Evolutionary conservation across 1,140 invertebrate species (phyloP).

Genomic region (Eumaeus atala): DNA sequence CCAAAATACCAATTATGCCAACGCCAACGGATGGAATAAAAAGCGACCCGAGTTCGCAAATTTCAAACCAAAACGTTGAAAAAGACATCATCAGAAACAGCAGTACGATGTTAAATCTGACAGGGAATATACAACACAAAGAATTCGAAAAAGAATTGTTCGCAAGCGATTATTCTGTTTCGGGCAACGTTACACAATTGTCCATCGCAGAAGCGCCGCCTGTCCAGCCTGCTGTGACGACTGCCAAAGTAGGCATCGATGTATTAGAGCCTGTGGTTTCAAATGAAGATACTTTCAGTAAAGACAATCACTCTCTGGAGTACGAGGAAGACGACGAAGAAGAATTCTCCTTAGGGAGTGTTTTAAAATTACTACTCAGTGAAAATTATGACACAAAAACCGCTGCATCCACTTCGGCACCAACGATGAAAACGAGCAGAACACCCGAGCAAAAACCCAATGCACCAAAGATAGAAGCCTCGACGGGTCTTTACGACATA

Average conservation of each 20-base stretch:
- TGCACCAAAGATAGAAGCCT: slow-evolving; percentile 15
- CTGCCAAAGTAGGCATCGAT: background rate
- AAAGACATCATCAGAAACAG: too few species aligned
- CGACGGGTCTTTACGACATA: slow-evolving; percentile 13
- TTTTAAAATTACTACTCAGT: slow-evolving; percentile 74
- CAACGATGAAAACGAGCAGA: slow-evolving; percentile 29
- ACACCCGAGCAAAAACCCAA: slow-evolving; percentile 22
- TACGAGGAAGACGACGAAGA: slow-evolving; percentile 66
- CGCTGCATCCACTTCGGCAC: slow-evolving; percentile 23
- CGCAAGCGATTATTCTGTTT: background rate
- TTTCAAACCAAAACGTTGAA: too few species aligned
- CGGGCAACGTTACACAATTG: background rate
- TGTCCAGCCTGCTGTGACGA: background rate
- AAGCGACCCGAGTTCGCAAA: too few species aligned
- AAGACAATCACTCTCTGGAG: slow-evolving; percentile 31
- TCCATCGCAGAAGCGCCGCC: background rate
- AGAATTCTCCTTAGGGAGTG: slow-evolving; percentile 75
- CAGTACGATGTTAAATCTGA: background rate
- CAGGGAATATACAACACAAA: slow-evolving; percentile 24
- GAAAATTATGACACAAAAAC: slow-evolving; percentile 60
- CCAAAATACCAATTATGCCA: too few species aligned
- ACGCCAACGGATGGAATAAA: too few species aligned
- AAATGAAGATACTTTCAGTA: background rate
- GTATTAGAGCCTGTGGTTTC: background rate
- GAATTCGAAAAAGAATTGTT: background rate